Evolutionary conservation across 2,888 invertebrate genomes (phyloP).

Genomic region (Strigamia transsilvanica): DNA sequence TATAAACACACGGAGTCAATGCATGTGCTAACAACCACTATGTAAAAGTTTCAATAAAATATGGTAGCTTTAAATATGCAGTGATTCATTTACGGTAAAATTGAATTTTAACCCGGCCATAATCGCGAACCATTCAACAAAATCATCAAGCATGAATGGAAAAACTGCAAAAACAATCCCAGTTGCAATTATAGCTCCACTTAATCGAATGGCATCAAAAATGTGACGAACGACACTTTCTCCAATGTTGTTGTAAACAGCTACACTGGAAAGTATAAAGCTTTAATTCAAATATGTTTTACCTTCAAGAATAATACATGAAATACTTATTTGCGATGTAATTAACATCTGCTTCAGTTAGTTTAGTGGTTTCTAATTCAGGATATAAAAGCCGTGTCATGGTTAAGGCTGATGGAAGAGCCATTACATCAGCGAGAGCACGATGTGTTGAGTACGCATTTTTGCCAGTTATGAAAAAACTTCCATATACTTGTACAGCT

Average conservation of each 20-base stretch:
- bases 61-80: neutral
- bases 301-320: neutral
- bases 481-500: neutral
- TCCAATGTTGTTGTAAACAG: neutral
- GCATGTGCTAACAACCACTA: slow-evolving; percentile 11
- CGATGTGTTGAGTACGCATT: neutral
- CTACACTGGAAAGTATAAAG: neutral
- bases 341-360: neutral
- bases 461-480: neutral
- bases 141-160: neutral
- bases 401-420: neutral
- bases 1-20: neutral
- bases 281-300: neutral
- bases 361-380: neutral
- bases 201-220: slow-evolving; percentile 17
- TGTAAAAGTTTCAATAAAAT: neutral
- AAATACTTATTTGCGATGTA: slow-evolving; percentile 8
- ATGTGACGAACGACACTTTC: slow-evolving; percentile 12
- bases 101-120: neutral
- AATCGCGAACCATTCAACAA: neutral
- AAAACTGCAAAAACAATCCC: slow-evolving; percentile 3
- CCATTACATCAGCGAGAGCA: neutral
- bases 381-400: slow-evolving; percentile 24
- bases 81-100: neutral
- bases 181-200: slow-evolving; percentile 14